These are phyloP conservation scores for Sinocyclocheilus rhinocerous DNA, from an alignment of 2,113 vertebrate species.

Conservation along the genomic window DNA sequence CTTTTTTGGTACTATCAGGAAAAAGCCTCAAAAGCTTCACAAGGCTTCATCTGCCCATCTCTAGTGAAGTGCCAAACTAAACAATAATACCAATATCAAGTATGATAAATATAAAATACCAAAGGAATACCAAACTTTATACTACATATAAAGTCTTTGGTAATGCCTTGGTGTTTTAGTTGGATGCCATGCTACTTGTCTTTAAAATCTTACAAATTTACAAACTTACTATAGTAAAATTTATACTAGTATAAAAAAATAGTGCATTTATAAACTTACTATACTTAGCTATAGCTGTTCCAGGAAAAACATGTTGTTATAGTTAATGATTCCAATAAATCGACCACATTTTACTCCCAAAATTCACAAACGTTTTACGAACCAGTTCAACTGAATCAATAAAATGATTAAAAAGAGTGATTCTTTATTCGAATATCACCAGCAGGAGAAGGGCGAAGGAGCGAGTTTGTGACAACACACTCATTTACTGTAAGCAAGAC, in stretches of 20 bases:
- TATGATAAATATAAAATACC: neutral
- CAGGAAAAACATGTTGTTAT: neutral
- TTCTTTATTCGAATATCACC: neutral
- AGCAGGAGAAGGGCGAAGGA: neutral
- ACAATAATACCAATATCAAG: too few species aligned
- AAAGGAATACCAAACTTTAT: neutral
- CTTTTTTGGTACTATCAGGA: too few species aligned
- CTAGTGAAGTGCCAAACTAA: too few species aligned
- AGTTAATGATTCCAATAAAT: too few species aligned
- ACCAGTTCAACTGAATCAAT: neutral
- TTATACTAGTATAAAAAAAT: too few species aligned
- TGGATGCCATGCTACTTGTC: neutral
- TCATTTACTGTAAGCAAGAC: neutral
- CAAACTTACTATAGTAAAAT: too few species aligned
- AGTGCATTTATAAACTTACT: too few species aligned
- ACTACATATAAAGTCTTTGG: neutral
- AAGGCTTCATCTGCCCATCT: too few species aligned
- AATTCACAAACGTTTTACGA: neutral
- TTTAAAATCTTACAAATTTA: neutral
- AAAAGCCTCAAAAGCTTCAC: too few species aligned
- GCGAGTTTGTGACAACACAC: too few species aligned
- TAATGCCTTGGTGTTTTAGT: neutral
- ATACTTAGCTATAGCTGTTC: neutral
- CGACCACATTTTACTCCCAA: too few species aligned
- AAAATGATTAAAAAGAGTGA: neutral